phyloP scores from a whole-genome alignment of 2,888 invertebrate genomes.

The Ormyrus nitidulus region DNA sequence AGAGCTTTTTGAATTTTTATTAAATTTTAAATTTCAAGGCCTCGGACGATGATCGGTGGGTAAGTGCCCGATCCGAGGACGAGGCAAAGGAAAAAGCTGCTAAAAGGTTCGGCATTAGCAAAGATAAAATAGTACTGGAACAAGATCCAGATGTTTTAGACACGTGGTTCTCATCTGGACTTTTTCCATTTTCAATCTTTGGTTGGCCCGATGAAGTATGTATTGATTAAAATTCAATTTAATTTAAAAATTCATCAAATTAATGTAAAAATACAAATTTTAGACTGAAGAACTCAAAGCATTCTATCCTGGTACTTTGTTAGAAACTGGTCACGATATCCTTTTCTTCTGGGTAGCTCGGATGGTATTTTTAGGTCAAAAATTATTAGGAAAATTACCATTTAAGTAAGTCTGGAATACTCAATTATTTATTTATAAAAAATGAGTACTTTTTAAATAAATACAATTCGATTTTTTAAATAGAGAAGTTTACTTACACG shows the following conservation, averaged over 20 bases:
- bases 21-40: conserved; percentile 46
- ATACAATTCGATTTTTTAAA: conserved; percentile 47
- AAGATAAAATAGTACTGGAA: conserved; percentile 78
- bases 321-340: conserved; percentile 99
- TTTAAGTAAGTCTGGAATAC: conserved; percentile 81
- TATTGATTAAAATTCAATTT: background rate
- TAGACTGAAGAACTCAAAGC: conserved; percentile 82
- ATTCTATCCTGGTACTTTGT: conserved; percentile 93
- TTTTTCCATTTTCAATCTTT: conserved; percentile 97
- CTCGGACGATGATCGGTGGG: conserved; percentile 78
- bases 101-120: conserved; percentile 79
- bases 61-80: conserved; percentile 78
- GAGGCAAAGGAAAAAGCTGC: conserved; percentile 90
- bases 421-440: background rate
- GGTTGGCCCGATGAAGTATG: conserved; percentile 94
- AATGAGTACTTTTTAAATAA: background rate
- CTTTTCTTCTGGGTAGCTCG: conserved; percentile 99
- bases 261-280: conserved; percentile 2
- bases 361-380: conserved; percentile 98
- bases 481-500: conserved; percentile 94
- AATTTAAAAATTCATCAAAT: background rate
- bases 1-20: conserved; percentile 2
- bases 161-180: conserved; percentile 98
- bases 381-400: conserved; percentile 92
- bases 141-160: conserved; percentile 98